phyloP scores from a whole-genome alignment of 2,113 vertebrate genomes.

The Colossoma macropomum region DNA sequence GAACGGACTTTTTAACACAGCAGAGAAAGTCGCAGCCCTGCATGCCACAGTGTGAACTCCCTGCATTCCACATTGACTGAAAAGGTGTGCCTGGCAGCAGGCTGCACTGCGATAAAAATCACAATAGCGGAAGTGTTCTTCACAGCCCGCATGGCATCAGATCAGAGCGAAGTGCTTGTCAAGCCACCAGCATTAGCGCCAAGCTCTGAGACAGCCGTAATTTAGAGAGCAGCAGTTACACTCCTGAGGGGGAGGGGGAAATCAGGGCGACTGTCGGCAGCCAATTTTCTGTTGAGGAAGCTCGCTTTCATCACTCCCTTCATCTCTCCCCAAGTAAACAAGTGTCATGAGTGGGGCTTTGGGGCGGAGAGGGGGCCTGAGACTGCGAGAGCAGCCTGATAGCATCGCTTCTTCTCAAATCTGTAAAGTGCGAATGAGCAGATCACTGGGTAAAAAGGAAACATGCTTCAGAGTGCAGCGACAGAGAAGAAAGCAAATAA shows the following conservation, averaged over 20 bases:
- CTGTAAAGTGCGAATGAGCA: slow-evolving; percentile 20
- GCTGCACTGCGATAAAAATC: slow-evolving; percentile 39
- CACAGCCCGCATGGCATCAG: slow-evolving; percentile 49
- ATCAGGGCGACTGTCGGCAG: slow-evolving; percentile 74
- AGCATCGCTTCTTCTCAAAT: slow-evolving; percentile 42
- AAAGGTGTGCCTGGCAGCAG: slow-evolving; percentile 29
- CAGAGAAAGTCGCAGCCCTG: neutral
- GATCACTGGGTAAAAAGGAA: slow-evolving; percentile 24
- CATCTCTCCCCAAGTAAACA: slow-evolving; percentile 77
- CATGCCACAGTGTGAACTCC: neutral
- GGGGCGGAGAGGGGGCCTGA: slow-evolving; percentile 30
- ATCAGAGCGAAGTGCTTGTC: slow-evolving; percentile 69
- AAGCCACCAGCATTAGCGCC: slow-evolving; percentile 54
- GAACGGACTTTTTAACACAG: neutral
- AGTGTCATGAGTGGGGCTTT: slow-evolving; percentile 69
- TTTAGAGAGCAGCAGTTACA: slow-evolving; percentile 69
- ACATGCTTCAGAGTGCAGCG: neutral
- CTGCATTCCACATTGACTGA: neutral
- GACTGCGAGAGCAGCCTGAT: slow-evolving; percentile 25
- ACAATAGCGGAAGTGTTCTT: slow-evolving; percentile 45
- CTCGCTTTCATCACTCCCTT: slow-evolving; percentile 77
- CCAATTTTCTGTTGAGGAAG: slow-evolving; percentile 77
- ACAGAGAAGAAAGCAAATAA: slow-evolving; percentile 15
- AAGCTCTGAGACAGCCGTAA: slow-evolving; percentile 68
- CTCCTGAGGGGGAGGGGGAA: slow-evolving; percentile 63